Evolutionary conservation across 2,113 vertebrate species (phyloP).

Genomic region (Erpornis zantholeuca): DNA sequence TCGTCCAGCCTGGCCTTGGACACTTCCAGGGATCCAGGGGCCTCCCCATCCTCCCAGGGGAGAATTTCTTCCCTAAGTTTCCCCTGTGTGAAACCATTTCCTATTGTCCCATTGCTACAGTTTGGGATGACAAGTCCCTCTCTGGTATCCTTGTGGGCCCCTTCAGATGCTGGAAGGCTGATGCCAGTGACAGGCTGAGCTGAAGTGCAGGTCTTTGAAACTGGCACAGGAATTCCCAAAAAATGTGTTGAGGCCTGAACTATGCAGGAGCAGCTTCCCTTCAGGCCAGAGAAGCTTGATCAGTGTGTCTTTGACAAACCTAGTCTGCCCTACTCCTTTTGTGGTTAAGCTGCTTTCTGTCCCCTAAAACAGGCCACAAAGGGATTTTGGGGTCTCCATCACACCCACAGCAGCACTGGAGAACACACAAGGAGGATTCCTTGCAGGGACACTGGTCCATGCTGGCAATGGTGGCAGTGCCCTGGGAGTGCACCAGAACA

Average conservation of each 20-base stretch:
- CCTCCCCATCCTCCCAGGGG: fast-evolving
- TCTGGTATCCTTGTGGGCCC: background rate
- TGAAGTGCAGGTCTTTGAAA: background rate
- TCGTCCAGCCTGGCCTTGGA: fast-evolving
- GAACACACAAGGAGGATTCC: background rate
- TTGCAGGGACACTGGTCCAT: background rate
- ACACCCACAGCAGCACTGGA: background rate
- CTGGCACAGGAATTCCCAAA: background rate
- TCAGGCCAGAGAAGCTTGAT: background rate
- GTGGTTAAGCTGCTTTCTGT: background rate
- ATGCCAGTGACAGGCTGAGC: background rate
- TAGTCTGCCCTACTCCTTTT: background rate
- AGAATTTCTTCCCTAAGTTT: background rate
- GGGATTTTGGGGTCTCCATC: background rate
- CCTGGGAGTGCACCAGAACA: background rate
- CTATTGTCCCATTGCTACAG: background rate
- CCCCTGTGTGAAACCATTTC: background rate
- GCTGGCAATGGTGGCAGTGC: background rate
- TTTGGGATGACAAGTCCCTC: background rate
- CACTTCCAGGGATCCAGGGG: background rate
- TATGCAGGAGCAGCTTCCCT: background rate
- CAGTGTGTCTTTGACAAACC: background rate
- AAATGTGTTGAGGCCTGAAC: background rate
- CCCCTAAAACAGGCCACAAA: background rate
- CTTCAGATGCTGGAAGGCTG: background rate